A percentile compares a stretch with the other conserved stretches of the same genome.
phyloP scores from a whole-genome alignment of 1,140 invertebrate genomes.

The Anastatus disparis region DNA sequence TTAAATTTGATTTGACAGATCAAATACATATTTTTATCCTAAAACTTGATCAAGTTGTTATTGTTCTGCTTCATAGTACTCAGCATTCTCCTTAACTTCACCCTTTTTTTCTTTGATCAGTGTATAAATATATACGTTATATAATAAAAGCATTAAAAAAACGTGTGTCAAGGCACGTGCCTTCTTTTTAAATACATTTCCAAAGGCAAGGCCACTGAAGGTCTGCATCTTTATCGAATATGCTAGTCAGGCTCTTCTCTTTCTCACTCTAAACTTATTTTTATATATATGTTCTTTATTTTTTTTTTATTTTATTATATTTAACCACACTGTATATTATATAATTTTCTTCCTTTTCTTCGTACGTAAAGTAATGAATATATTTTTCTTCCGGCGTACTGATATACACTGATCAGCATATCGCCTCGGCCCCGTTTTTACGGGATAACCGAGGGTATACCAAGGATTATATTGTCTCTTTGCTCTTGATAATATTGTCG shows the following conservation, averaged over 20 bases:
- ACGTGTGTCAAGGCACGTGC: constrained; percentile 50
- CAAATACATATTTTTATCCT: too few relatives aligned
- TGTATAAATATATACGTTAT: too few relatives aligned
- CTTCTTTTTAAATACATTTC: constrained; percentile 60
- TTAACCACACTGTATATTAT: too few relatives aligned
- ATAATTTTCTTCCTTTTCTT: constrained; percentile 20
- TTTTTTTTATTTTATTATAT: too few relatives aligned
- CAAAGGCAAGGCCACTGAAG: constrained; percentile 56
- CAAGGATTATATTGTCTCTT: not conserved
- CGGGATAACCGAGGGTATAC: not conserved
- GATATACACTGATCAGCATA: constrained; percentile 4
- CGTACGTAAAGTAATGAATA: not conserved
- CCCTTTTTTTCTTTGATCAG: too few relatives aligned
- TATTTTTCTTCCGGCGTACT: not conserved
- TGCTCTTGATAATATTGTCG: not conserved
- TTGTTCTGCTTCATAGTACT: too few relatives aligned
- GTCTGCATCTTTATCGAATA: constrained; percentile 53
- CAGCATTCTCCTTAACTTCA: too few relatives aligned
- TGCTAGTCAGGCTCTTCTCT: not conserved
- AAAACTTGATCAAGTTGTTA: too few relatives aligned
- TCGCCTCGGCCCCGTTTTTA: constrained; percentile 15
- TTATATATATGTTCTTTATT: too few relatives aligned
- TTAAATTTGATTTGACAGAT: too few relatives aligned
- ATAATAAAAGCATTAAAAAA: too few relatives aligned
- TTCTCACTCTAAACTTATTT: too few relatives aligned